phyloP scores from a whole-genome alignment of 2,113 vertebrate genomes.

The Drymodes brunneopygia region DNA sequence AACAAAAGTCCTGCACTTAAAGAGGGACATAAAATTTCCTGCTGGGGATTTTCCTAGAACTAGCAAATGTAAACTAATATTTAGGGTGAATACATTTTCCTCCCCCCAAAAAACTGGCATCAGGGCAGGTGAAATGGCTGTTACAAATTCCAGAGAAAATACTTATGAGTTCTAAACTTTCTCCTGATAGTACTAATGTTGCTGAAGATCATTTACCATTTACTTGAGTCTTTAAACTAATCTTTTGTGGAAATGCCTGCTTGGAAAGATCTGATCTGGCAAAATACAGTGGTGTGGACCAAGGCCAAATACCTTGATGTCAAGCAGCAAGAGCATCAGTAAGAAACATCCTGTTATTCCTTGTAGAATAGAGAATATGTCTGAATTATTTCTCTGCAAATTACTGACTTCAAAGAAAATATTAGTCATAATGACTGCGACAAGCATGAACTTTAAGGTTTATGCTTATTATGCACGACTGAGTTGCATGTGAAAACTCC shows the following conservation, averaged over 20 bases:
- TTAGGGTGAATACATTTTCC: not conserved
- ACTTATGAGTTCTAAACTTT: not conserved
- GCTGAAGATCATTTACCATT: not conserved
- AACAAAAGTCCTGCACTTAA: conserved; percentile 25
- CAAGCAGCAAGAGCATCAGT: not conserved
- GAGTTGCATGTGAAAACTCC: not conserved
- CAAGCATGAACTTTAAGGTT: not conserved
- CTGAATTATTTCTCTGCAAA: not conserved
- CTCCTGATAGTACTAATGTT: not conserved
- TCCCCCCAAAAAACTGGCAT: not conserved
- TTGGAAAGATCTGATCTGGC: not conserved
- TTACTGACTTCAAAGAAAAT: not conserved
- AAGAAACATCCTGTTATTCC: not conserved
- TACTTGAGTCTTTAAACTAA: not conserved
- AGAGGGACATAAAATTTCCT: conserved; percentile 66
- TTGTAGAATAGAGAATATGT: not conserved
- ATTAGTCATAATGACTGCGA: not conserved
- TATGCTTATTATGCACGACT: not conserved
- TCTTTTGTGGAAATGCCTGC: not conserved
- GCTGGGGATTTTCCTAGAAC: conserved; percentile 41
- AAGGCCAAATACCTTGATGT: not conserved
- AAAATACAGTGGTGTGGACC: not conserved
- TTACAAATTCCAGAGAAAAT: not conserved
- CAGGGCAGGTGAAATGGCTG: not conserved
- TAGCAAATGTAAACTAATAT: not conserved